Evolutionary conservation across 1,140 invertebrate genomes (phyloP).

Genomic region (Drosophila lini): DNA sequence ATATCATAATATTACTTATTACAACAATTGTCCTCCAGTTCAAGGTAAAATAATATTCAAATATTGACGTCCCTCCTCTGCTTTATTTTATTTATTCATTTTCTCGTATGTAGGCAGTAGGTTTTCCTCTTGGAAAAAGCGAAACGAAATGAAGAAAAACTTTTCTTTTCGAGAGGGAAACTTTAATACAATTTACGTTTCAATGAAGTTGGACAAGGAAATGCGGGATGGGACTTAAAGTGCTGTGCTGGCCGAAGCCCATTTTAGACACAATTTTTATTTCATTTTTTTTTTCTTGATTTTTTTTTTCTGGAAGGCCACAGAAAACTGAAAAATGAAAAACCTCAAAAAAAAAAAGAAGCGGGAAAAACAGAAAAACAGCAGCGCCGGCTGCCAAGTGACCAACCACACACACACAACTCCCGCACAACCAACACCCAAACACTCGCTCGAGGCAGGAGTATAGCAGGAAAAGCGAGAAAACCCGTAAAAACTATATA

Average conservation of each 20-base stretch:
- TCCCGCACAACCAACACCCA: conserved; percentile 8
- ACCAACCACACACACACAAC: conserved; percentile 4
- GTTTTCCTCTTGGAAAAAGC: not conserved
- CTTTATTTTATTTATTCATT: conserved; percentile 15
- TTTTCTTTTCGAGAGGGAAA: conserved; percentile 6
- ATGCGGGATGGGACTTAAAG: conserved; percentile 13
- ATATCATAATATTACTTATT: conserved; percentile 8
- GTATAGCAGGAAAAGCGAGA: not conserved
- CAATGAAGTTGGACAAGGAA: not conserved
- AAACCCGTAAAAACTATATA: conserved; percentile 52
- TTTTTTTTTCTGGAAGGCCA: not conserved
- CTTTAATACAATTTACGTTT: conserved; percentile 23
- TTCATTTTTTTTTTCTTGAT: not conserved
- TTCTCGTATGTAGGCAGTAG: conserved; percentile 1
- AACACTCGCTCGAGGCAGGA: not conserved
- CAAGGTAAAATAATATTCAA: conserved; percentile 22
- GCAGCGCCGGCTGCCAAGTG: conserved; percentile 12
- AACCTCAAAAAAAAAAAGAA: conserved; percentile 1
- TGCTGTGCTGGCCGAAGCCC: conserved; percentile 16
- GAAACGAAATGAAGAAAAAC: conserved; percentile 12
- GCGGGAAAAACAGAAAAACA: conserved; percentile 18
- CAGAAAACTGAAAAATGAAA: conserved; percentile 18
- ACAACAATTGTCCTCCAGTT: conserved; percentile 9
- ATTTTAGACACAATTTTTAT: conserved; percentile 17
- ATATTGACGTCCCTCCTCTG: conserved; percentile 4